Evolutionary conservation across 2,113 vertebrate genomes (phyloP), one percentile per base, ranked within the genome.

Genomic region (Phycodurus eques): DNA sequence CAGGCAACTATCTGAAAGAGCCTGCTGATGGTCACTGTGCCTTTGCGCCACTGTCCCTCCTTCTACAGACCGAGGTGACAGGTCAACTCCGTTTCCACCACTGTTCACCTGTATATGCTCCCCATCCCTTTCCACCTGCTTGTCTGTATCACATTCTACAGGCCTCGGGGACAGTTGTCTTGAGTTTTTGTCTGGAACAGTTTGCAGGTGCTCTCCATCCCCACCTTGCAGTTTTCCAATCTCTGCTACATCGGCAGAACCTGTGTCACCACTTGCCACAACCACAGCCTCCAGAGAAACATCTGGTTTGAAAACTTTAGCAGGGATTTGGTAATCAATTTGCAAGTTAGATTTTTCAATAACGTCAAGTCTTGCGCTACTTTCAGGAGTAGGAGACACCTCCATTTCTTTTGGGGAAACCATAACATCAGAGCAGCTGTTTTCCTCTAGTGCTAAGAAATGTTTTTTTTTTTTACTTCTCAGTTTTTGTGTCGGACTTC

Each of bases 381-480:
- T 68, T 72, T 70, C 71, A 15, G 19, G 15, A 46, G 43, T 1
- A 15, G 39, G 44, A 0, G 49, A 22, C 0, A 1, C 8, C n/a
- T 76, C 73, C 51, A 65, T 46, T 60, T 65, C 67, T 39, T 68
- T 49, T 4, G 31, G n/a, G n/a, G 60, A 62, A 27, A 33, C 51
- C 1, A 69, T 74, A 17, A 64, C 44, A 20, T n/a, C 71, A 9
- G 73, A 57, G 4, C 68, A 49, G 17, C 33, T 66, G 5, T 68
- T 79, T 71, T 17, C 59, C 27, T 71, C 69, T 46, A 72, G 65
- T 10, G 51, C 49, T 0, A 10, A n/a, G 62, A 70, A 13, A 0
- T 60, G 79, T 8, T 68, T 66, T 31, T 79, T 71, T 35, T 9
- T 61, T 66, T 79, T 81, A n/a, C 83, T 84, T 60, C 84, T 85